Evolutionary conservation across 2,797 vertebrate species (phyloP).

Genomic region (Lagocephalus sceleratus): DNA sequence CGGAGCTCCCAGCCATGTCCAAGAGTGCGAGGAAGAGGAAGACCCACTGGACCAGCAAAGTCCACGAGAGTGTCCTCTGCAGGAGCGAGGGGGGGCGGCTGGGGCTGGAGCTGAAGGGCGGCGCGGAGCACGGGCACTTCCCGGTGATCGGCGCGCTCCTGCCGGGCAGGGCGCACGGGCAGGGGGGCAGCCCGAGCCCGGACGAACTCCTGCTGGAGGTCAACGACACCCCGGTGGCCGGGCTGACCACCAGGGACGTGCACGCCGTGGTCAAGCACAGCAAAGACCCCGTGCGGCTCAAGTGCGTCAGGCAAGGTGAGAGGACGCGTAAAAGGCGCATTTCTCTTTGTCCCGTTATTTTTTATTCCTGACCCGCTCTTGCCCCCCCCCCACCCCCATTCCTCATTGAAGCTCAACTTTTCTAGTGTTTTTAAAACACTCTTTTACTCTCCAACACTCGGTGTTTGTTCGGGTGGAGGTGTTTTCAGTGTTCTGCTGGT

Average conservation of each 20-base stretch:
- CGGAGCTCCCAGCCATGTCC: constrained; percentile 84
- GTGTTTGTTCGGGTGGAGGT: neutral
- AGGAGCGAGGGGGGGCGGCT: constrained; percentile 85
- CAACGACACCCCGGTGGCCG: constrained; percentile 95
- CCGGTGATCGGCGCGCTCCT: constrained; percentile 86
- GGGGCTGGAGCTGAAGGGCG: constrained; percentile 89
- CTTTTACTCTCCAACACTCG: no score
- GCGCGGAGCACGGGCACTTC: constrained; percentile 95
- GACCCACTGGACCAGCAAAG: constrained; percentile 97
- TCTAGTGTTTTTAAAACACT: neutral
- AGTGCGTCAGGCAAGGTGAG: constrained; percentile 95
- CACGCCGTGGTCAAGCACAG: constrained; percentile 94
- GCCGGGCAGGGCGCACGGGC: constrained; percentile 80
- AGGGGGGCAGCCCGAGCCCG: constrained; percentile 74
- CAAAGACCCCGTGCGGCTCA: constrained; percentile 92
- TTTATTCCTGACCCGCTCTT: neutral
- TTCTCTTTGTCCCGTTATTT: constrained; percentile 3
- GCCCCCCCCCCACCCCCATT: neutral
- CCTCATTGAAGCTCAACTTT: neutral
- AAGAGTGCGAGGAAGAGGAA: constrained; percentile 91
- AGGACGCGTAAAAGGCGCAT: constrained; percentile 19
- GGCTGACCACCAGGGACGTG: constrained; percentile 95
- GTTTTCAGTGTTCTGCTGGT: constrained; percentile 16
- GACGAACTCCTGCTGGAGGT: constrained; percentile 92
- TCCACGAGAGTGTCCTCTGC: constrained; percentile 89